Evolutionary conservation across 2,888 invertebrate species (phyloP), one percentile per base, ranked within the genome.

Genomic region (Choristoneura rosaceana): DNA sequence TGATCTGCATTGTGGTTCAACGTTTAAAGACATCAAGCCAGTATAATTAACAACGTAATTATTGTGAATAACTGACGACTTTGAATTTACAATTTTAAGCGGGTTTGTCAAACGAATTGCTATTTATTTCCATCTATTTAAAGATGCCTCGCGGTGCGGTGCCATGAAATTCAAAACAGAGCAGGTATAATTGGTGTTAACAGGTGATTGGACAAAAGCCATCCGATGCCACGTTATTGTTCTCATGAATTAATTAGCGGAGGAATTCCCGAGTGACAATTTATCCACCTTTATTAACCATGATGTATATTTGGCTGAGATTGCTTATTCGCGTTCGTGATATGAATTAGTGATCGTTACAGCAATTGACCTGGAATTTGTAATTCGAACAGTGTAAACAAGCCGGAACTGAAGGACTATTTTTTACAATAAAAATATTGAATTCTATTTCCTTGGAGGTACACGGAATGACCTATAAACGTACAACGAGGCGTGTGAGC

Each of bases 101-200:
- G 41, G 25, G 65, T 55, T 63, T 65, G 55, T 50, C 25, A 55
- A 65, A 38, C 34, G 17, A 65, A 55, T 41, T 8, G 41, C 15
- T 65, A 65, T 65, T 65, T 65, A 65, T 65, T 65, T 17, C 55
- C 65, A 25, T 65, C 55, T 65, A 25, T 45, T 62, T 25, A 43
- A 61, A 15, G 43, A 25, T 17, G 61, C 41, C 25, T 17, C 38
- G 15, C 34, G 17, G 7, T 17, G 55, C 15, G 55, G 17, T 55
- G 65, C 65, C 17, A 65, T 55, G 52, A 41, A 64, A 55, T 55
- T 45, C 45, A 17, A 4, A 25, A 25, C 25, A 25, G 61, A 43
- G 47, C 50, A 55, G 65, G 38, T 55, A 15, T 45, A 50, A 33
- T 34, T 50, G 47, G 50, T 45, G 47, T 50, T 47, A 63, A 64